A percentile compares a stretch with the other conserved stretches of the same genome.
Evolutionary conservation across 2,797 vertebrate species (phyloP).

Genomic region (Huso huso): DNA sequence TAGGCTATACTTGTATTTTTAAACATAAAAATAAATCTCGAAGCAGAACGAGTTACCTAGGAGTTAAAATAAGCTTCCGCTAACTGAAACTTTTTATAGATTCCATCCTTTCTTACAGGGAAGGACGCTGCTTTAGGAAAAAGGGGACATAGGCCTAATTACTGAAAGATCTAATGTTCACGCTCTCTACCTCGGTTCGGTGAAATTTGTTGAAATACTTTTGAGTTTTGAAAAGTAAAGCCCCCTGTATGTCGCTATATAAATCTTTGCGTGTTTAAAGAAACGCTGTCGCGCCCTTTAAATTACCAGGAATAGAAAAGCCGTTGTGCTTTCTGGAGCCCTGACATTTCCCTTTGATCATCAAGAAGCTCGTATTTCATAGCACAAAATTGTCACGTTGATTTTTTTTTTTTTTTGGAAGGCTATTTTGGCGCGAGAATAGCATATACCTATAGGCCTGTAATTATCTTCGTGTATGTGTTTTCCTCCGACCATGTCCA

Average conservation of each 20-base stretch:
- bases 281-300: constrained; percentile 45
- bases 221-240: constrained; percentile 32
- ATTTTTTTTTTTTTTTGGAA: neutral
- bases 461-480: too few species aligned
- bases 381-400: constrained; percentile 42
- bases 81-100: too few species aligned
- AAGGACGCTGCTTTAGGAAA: too few species aligned
- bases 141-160: constrained; percentile 27
- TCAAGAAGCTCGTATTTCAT: constrained; percentile 61
- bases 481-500: too few species aligned
- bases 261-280: constrained; percentile 59
- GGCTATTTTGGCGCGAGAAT: neutral
- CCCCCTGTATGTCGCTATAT: constrained; percentile 52
- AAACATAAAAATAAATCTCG: too few species aligned
- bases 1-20: too few species aligned
- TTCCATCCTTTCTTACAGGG: too few species aligned
- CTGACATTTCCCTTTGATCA: constrained; percentile 47
- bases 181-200: constrained; percentile 18
- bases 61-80: too few species aligned
- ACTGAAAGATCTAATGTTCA: constrained; percentile 56
- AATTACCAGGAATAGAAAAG: constrained; percentile 37
- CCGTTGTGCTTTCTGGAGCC: constrained; percentile 41
- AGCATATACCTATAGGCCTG: too few species aligned
- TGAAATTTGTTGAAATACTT: constrained; percentile 32
- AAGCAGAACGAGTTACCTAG: too few species aligned